Percentiles rank a stretch among this genome's conserved stretches.
These are phyloP conservation scores for Elysia crispata DNA, from an alignment of 2,888 invertebrate genomes.

Conservation along the genomic window DNA sequence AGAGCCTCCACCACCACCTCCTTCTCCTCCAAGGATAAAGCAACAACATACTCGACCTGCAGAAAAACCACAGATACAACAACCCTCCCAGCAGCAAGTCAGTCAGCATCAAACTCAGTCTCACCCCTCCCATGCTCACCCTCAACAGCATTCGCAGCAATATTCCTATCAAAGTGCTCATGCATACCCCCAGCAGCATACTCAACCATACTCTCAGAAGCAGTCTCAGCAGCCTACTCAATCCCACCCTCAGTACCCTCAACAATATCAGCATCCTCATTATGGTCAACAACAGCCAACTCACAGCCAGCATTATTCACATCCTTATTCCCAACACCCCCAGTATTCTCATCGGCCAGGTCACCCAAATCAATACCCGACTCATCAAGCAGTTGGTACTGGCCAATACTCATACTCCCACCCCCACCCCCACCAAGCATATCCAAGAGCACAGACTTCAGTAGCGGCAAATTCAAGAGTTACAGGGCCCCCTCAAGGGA, in stretches of 20 bases:
- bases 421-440: background rate
- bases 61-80: no score
- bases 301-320: no score
- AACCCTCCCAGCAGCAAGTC: no score
- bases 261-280: constrained; percentile 21
- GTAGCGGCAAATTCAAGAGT: no score
- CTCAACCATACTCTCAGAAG: background rate
- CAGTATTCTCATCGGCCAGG: no score
- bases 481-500: no score
- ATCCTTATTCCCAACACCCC: no score
- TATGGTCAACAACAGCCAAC: background rate
- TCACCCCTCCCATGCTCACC: background rate
- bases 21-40: background rate
- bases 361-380: no score
- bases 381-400: no score
- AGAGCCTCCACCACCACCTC: background rate
- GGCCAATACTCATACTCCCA: no score
- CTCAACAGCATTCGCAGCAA: background rate
- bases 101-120: constrained; percentile 1
- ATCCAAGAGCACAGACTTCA: background rate
- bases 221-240: background rate
- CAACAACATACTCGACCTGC: no score
- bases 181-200: background rate
- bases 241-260: constrained; percentile 1
- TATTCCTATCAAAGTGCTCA: background rate